Conservation (phyloP, 2,113 vertebrate species). For the Plecotus auritus region DNA sequence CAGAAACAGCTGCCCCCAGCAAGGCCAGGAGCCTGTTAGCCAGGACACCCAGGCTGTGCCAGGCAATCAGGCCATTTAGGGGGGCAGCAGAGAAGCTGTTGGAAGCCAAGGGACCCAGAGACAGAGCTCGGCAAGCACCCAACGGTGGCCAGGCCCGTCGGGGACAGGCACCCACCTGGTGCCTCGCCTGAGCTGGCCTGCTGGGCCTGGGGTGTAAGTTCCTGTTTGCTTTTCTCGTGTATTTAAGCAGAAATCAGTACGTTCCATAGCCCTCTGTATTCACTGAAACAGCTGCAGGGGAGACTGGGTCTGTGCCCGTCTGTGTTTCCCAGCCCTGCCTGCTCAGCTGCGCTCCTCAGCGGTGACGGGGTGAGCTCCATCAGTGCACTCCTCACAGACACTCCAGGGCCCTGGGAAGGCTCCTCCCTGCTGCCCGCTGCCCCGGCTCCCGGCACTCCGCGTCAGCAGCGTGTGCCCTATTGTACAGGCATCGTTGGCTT, state of each 20-base stretch:
- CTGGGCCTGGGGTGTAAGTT: not conserved
- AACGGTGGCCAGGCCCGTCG: not conserved
- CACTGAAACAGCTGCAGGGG: not conserved
- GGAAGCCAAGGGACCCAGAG: not conserved
- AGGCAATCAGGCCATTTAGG: not conserved
- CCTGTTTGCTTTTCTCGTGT: not conserved
- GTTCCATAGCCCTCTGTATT: not conserved
- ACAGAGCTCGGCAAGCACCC: not conserved
- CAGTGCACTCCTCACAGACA: constrained; percentile 50
- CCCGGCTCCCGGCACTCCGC: too few species aligned
- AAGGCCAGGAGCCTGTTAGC: not conserved
- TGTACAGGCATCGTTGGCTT: constrained; percentile 75
- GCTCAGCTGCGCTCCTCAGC: constrained; percentile 17
- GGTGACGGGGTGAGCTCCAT: constrained; percentile 10
- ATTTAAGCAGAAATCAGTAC: constrained; percentile 7
- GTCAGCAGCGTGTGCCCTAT: constrained; percentile 72
- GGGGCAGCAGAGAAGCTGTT: not conserved
- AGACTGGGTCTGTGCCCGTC: not conserved
- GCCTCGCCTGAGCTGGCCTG: not conserved
- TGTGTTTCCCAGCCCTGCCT: not conserved
- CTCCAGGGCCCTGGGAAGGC: constrained; percentile 48
- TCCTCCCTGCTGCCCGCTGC: too few species aligned
- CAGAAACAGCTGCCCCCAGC: not conserved
- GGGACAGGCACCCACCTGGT: not conserved
- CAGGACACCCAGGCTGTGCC: not conserved